Evolutionary conservation across 1,140 invertebrate species (phyloP).

Genomic region (Caenorhabditis brenneri): DNA sequence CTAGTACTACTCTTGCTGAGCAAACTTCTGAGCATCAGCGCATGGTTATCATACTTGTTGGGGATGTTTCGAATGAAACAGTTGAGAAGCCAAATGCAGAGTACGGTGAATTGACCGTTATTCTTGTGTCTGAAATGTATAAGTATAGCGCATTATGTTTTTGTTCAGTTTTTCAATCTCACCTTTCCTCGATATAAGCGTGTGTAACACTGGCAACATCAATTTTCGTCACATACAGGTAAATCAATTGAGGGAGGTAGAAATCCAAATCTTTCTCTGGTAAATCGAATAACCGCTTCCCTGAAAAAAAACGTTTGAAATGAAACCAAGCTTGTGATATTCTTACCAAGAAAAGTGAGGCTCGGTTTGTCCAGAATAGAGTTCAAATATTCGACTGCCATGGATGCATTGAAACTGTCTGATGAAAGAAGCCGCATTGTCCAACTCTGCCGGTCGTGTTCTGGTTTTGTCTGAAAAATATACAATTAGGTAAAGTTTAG

Average conservation of each 20-base stretch:
- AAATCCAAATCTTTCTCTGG: constrained; percentile 89
- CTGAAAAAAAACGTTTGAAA: constrained; percentile 71
- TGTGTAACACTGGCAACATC: constrained; percentile 92
- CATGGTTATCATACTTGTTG: constrained; percentile 6
- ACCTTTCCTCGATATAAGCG: constrained; percentile 91
- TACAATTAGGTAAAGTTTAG: neutral
- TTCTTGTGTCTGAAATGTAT: constrained; percentile 80
- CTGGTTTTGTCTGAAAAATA: constrained; percentile 21
- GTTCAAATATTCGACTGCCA: constrained; percentile 13
- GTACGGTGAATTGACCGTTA: constrained; percentile 91
- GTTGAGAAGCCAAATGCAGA: constrained; percentile 91
- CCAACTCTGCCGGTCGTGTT: constrained; percentile 10
- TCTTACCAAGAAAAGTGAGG: neutral
- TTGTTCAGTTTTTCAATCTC: constrained; percentile 44
- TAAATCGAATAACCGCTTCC: constrained; percentile 94
- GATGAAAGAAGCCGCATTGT: constrained; percentile 29
- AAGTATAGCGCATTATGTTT: neutral
- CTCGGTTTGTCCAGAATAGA: constrained; percentile 5
- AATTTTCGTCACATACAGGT: constrained; percentile 96
- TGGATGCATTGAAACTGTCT: neutral
- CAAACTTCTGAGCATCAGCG: neutral
- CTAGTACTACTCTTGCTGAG: neutral
- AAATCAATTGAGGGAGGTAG: constrained; percentile 94
- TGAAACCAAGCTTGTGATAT: neutral
- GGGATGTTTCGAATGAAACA: neutral